Percentiles rank a stretch among this genome's conserved stretches.
Evolutionary conservation across 2,113 vertebrate species (phyloP).

Genomic region (Sinocyclocheilus rhinocerous): DNA sequence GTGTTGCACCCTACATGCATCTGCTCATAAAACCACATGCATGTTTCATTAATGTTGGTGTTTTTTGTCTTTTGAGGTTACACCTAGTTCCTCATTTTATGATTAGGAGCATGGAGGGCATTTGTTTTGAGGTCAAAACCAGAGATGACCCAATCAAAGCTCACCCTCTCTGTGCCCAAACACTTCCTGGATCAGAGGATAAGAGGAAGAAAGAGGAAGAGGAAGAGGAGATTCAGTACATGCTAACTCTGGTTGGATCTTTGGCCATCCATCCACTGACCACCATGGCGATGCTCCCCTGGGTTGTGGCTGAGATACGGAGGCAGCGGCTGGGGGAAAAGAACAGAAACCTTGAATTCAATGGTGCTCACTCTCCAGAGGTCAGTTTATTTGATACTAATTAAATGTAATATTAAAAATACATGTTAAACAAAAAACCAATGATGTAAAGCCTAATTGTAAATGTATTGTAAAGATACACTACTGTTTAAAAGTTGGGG

Average conservation of each 20-base stretch:
- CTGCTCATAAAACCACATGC: background rate
- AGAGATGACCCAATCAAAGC: slow-evolving; percentile 32
- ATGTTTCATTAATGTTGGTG: background rate
- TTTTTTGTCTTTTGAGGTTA: background rate
- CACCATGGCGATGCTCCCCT: slow-evolving; percentile 93
- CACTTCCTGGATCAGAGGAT: background rate
- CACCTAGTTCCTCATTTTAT: slow-evolving; percentile 4
- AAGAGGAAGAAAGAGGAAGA: slow-evolving; percentile 45
- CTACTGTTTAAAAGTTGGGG: background rate
- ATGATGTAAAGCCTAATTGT: background rate
- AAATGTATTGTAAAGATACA: background rate
- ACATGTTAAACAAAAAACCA: background rate
- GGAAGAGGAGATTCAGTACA: slow-evolving; percentile 72
- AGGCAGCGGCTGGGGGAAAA: slow-evolving; percentile 51
- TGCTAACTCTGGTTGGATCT: slow-evolving; percentile 84
- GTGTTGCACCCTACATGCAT: background rate
- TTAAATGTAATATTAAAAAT: background rate
- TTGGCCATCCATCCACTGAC: slow-evolving; percentile 84
- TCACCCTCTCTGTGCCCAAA: background rate
- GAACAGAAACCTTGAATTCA: slow-evolving; percentile 50
- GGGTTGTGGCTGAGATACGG: slow-evolving; percentile 91
- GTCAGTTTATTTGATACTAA: background rate
- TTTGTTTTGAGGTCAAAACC: slow-evolving; percentile 74
- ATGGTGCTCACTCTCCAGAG: slow-evolving; percentile 5
- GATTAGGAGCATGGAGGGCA: slow-evolving; percentile 69